Evolutionary conservation across 2,797 vertebrate species (phyloP), one percentile per base, ranked within the genome.

Genomic region (Prunella strophiata): DNA sequence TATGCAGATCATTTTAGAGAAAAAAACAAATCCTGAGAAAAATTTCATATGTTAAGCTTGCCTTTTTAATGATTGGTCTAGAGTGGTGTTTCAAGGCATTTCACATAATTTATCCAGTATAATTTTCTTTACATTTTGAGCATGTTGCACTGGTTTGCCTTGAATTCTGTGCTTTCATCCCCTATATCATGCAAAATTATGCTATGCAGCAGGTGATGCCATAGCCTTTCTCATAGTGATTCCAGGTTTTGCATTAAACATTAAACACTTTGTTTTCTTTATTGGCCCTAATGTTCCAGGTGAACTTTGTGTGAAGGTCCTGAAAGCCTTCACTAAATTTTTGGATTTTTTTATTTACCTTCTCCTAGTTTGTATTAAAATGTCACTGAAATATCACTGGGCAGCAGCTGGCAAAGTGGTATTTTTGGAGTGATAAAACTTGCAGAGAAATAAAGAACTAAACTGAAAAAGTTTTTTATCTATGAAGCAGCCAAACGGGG

Each of bases 151-250:
- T 67, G 5, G 21, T 71, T 78, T 84, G 47, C 36, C 51, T 84
- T 58, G 42, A 52, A 7, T 50, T 65, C 8, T 6, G 0, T 80
- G 5, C 45, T 51, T 78, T 77, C 23, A 55, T 50, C 14, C 23
- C 13, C 17, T 55, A 0, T n/a, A 4, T 25, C 9, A 10, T 29
- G 29, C 30, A 45, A 23, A 43, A 20, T 54, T 57, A 27, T 9
- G 5, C 18, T 67, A 0, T 45, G 13, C 42, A 32, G 11, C 3
- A 2, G 50, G 10, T n/a, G 50, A 16, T 57, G 18, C 55, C 57
- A 0, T 1, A 0, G 16, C 6, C 18, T 47, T 65, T 85, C 16
- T 85, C n/a, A 13, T 3, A 16, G 27, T 19, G 15, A 29, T 71
- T 67, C 63, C 14, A 47, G 23, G 5, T 85, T 68, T 82, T 78